Evolutionary conservation across 2,888 invertebrate species (phyloP).

Genomic region (Conops quadrifasciatus): DNA sequence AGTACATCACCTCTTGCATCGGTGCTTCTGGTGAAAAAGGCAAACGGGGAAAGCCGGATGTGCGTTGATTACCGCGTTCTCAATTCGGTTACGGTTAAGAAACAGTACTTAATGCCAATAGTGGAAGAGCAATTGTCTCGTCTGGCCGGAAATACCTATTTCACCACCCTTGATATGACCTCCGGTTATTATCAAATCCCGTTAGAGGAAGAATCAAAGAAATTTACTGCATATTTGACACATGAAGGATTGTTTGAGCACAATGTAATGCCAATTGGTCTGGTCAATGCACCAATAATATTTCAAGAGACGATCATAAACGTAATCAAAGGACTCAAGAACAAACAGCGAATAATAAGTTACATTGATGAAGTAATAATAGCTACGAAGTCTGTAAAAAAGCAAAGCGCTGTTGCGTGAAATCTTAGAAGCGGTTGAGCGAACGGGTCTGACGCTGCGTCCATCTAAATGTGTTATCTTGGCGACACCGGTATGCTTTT

Average conservation of each 20-base stretch:
- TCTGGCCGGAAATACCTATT: slow-evolving; percentile 19
- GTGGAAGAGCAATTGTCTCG: slow-evolving; percentile 27
- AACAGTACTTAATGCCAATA: slow-evolving; percentile 24
- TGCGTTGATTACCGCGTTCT: slow-evolving; percentile 28
- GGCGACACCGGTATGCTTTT: slow-evolving; percentile 31
- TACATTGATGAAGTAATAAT: slow-evolving; percentile 34
- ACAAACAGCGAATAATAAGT: slow-evolving; percentile 16
- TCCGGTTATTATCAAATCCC: slow-evolving; percentile 16
- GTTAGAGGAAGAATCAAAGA: slow-evolving; percentile 15
- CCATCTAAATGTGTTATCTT: neutral
- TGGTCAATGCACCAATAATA: slow-evolving; percentile 51
- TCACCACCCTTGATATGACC: slow-evolving; percentile 16
- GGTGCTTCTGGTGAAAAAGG: slow-evolving; percentile 15
- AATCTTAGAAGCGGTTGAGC: slow-evolving; percentile 27
- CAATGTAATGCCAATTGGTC: slow-evolving; percentile 54
- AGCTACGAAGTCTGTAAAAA: slow-evolving; percentile 8
- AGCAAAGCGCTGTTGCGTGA: slow-evolving; percentile 21
- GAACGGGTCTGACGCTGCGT: slow-evolving; percentile 24
- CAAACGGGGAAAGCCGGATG: slow-evolving; percentile 20
- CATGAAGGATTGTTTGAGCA: slow-evolving; percentile 49
- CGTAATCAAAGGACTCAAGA: slow-evolving; percentile 25
- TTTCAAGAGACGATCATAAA: slow-evolving; percentile 51
- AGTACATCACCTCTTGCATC: slow-evolving; percentile 32
- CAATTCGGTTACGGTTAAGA: slow-evolving; percentile 15
- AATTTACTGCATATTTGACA: slow-evolving; percentile 14